Base-by-base conservation (phyloP, 2,113 vertebrate genomes). In the Pangasianodon gigas region DNA sequence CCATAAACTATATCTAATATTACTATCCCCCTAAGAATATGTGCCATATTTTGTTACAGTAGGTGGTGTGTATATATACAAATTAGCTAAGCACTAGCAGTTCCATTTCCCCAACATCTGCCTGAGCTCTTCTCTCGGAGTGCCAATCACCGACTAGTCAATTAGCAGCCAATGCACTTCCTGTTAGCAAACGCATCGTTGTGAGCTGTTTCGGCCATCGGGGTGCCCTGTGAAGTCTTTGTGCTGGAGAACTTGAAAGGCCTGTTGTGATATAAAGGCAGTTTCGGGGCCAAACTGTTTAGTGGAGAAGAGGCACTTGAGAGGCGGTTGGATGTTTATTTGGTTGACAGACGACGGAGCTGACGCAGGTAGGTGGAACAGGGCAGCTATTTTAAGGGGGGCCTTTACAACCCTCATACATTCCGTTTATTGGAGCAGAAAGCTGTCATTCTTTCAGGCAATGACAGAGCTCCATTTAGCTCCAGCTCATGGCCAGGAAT, bases 161-260 rank as follows among this genome's bases (percentile, higher is more conserved):
- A 95, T 95, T 94, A 94, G 93, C 93, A 4, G 88, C 26, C 89
- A 89, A 74, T 92, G 21, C 54, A 67, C 84, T 84, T 89, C 88
- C 75, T 93, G 94, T 96, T 97, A 95, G 94, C 95, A 94, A 93
- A 95, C 94, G 89, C 95, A 93, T 93, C 52, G 90, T 79, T 87
- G 51, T 91, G 89, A 91, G 89, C 91, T 90, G 89, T 83, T 87
- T 86, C 81, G 4, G 24, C 77, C 48, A 60, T 69, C 32, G 92
- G 91, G 89, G 81, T 85, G 24, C 85, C 87, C 69, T 86, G 87
- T 93, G 83, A 91, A 88, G 87, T 77, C 86, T 92, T 88, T 90
- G 90, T 91, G 85, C 83, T 84, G 32, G 58, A 77, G 82, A 86
- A 88, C 90, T 90, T 92, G 85, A 93, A 91, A 93, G 92, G 85